Evolutionary conservation across 2,113 vertebrate genomes (phyloP), one percentile per base, ranked within the genome.

Genomic region (Muntiacus muntjak): DNA sequence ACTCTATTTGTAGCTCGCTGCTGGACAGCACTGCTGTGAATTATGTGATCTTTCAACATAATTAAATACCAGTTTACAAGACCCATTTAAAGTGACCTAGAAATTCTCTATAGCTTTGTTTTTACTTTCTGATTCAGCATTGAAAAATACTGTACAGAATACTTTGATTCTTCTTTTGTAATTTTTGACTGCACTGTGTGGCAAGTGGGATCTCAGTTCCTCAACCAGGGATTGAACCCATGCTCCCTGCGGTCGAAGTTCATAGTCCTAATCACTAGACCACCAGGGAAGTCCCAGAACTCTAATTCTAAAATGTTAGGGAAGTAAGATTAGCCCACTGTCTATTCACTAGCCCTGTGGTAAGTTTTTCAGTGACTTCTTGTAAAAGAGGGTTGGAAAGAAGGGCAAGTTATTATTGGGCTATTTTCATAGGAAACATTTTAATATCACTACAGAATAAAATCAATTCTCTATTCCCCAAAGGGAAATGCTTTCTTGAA

Each of bases 1-100:
- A 33, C 40, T 91, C 84, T 81, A 40, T 54, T 67, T 95, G 82
- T 96, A 82, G 79, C 47, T 52, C 0, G 0, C 30, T 96, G 14
- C 91, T 79, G 87, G 23, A 97, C 40, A 94, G 60, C 23, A 14
- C n/a, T 97, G 55, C 21, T 60, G 3, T 94, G 96, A 52, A 15
- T 87, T 93, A 89, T 90, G n/a, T 95, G 83, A 86, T 91, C 28
- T 95, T 89, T 93, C n/a, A 55, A 88, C n/a, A 58, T 78, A 78
- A n/a, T 88, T 81, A 85, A 67, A 40, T 83, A 81, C 7, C 26
- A 91, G 0, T 93, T 87, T 90, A 95, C 23, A 94, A 92, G 62
- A 79, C 40, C n/a, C 36, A 81, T 78, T 88, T 94, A 87, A 97
- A 91, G 64, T 47, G 47, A 83, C 52, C 36, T 78, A 83, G 54